Evolutionary conservation across 2,113 vertebrate species (phyloP), one percentile per base, ranked within the genome.

Genomic region (Carettochelys insculpta): DNA sequence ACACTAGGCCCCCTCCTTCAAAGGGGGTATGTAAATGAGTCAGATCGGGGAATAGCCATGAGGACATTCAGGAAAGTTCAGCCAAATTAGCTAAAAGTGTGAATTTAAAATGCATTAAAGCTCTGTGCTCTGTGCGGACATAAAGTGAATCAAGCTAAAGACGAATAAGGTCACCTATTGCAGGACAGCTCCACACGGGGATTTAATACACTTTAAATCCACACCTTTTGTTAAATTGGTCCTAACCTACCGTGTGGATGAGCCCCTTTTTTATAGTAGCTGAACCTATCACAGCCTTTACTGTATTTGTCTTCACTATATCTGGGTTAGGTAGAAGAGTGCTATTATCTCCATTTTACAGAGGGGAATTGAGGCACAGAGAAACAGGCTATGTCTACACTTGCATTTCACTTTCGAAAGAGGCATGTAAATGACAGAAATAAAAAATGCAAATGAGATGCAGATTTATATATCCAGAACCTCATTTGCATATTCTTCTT

Each of bases 161-260:
- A 56, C 51, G 92, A 86, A 22, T 92, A 22, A 38, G 22, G n/a
- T 73, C 25, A 41, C 22, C 43, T 41, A n/a, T 8, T 43, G 68
- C 41, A 73, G n/a, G 68, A 43, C 20, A 41, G 19, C 20, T 25
- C 68, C 68, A 41, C 22, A 25, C 11, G n/a, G 22, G 38, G n/a
- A 56, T 83, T 87, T 85, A 77, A 81, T 51, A 5, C 5, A 77
- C n/a, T 91, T 92, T 13, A 81, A 17, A 14, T 91, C 80, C 22
- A 1, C 45, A 31, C 52, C 41, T 73, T 73, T 73, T 11, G 22
- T 24, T 73, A 73, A 73, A 11, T 73, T 38, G 38, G n/a, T 41
- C 22, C 38, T 41, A 34, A 71, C 38, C 11, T 38, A 7, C 19
- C 24, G 20, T 71, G 10, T 41, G 41, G n/a, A 71, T 19, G 41